phyloP scores from a whole-genome alignment of 2,113 vertebrate species.

The Aleadryas rufinucha region DNA sequence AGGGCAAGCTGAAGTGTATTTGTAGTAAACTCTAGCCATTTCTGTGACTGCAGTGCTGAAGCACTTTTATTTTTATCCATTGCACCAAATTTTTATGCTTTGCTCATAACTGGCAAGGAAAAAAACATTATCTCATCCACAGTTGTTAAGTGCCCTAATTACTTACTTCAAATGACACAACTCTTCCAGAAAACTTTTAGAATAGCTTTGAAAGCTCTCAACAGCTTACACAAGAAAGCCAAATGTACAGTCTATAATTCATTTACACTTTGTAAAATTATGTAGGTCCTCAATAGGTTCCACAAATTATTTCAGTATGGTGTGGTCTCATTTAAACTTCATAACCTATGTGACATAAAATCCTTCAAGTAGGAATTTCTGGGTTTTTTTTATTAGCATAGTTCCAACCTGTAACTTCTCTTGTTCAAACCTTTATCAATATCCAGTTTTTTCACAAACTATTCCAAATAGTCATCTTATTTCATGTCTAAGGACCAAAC shows the following conservation, averaged over 20 bases:
- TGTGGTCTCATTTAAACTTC: neutral
- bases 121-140: neutral
- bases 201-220: neutral
- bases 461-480: neutral
- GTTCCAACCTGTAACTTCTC: neutral
- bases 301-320: neutral
- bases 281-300: neutral
- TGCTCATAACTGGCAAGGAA: accelerated
- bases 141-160: neutral
- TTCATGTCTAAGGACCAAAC: neutral
- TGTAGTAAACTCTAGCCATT: neutral
- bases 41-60: neutral
- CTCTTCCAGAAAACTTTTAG: neutral
- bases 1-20: neutral
- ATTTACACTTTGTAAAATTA: neutral
- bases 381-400: neutral
- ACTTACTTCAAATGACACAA: neutral
- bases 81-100: neutral
- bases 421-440: neutral
- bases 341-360: neutral
- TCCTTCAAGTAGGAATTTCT: neutral
- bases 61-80: neutral
- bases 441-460: neutral
- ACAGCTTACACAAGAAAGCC: neutral
- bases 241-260: neutral